Base-by-base conservation (phyloP, 2,888 invertebrate species). In the Pterostichus niger region DNA sequence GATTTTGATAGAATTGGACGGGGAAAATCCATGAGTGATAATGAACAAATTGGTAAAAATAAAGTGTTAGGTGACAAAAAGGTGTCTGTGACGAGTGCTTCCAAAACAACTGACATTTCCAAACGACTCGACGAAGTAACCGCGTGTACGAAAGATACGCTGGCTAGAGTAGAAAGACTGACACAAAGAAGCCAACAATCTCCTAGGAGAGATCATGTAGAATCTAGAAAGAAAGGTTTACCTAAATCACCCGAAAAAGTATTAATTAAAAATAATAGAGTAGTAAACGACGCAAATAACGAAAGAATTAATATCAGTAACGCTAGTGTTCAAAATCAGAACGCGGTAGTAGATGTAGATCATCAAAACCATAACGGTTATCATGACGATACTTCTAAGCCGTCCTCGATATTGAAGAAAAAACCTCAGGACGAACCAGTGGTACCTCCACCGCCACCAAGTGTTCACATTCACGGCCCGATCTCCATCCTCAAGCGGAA, bases 141-240 rank as follows among this genome's bases (percentile, higher is more conserved):
- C 84, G 93, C 93, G 46, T 90, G 93, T 86, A 94, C 94, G 78
- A 92, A 92, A 89, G 93, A 93, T 87, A 93, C 94, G 64, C 91
- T 94, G 90, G 93, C 93, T 88, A 92, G 93, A 87, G 93, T 94
- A 87, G 93, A 94, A 89, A 92, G 92, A 90, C 91, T 94, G 88
- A 91, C 92, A 85, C 92, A 89, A 90, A 92, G 91, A 85, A 87
- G 71, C 40, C 87, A 86, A 83, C 87, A 87, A 64, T 84, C 86
- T 10, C 86, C 87, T 11, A 85, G 84, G 35, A 85, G 85, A 82
- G 86, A 87, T 52, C 11, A 40, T 10, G 7, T 71, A 13, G 81
- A 79, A n/a, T 71, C 24, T 71, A 15, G 61, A 6, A 84, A 84
- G 61, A 73, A 79, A 24, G 52, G 76, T 35, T 35, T 71, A 5